phyloP scores from a whole-genome alignment of 2,888 invertebrate species.

The Aromia moschata region DNA sequence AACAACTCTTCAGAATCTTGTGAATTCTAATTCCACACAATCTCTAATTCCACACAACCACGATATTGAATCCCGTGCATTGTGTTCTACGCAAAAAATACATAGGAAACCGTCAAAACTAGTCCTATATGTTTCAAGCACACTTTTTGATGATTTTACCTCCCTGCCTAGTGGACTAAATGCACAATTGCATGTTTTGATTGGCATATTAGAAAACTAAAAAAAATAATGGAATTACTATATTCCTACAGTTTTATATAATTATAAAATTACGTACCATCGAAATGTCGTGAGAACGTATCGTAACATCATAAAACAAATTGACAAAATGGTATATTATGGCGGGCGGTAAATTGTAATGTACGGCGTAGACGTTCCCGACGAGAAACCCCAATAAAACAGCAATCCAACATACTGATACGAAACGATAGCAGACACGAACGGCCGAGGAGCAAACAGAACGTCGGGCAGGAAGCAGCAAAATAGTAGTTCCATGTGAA shows the following conservation, averaged over 20 bases:
- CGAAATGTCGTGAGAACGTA: constrained; percentile 7
- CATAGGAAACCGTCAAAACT: too few species aligned
- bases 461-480: constrained; percentile 12
- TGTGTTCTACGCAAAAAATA: too few species aligned
- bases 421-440: constrained; percentile 16
- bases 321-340: constrained; percentile 12
- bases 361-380: not conserved
- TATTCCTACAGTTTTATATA: too few species aligned
- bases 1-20: too few species aligned
- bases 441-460: constrained; percentile 6
- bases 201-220: too few species aligned
- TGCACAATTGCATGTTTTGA: too few species aligned
- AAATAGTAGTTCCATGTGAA: constrained; percentile 9
- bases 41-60: too few species aligned
- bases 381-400: constrained; percentile 19
- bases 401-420: constrained; percentile 16
- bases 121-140: too few species aligned
- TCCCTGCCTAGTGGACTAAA: too few species aligned
- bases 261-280: not conserved
- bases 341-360: not conserved
- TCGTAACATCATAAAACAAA: constrained; percentile 6
- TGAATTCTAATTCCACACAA: too few species aligned
- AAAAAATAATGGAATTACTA: constrained; percentile 4
- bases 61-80: too few species aligned
- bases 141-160: too few species aligned